Base-by-base conservation (phyloP, 2,888 invertebrate genomes). In the Drosophila lacicola region DNA sequence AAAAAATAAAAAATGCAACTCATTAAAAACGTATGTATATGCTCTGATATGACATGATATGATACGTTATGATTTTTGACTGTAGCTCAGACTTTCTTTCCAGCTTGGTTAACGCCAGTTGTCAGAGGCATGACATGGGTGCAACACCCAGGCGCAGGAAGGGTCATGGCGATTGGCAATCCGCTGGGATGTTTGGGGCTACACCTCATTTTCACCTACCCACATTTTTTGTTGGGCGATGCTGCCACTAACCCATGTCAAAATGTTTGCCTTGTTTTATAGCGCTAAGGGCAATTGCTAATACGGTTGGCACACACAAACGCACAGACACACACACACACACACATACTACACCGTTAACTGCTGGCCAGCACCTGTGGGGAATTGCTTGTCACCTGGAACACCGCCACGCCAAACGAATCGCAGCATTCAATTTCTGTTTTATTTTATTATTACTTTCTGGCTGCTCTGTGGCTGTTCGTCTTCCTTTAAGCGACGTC, bases 301-400 rank as follows among this genome's bases (percentile, higher is more conserved):
- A 83, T 88, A 70, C 72, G 82, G 77, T 65, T 57, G 45, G 54
- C 53, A 46, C 37, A 63, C 54, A 34, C 14, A 25, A 19, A 21
- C 56, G 39, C 33, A 45, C 21, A 10, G 44, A 17, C 44, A 42
- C 37, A 62, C 6, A 14, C n/a, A n/a, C 37, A 8, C 39, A 9
- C 14, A 14, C 39, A 42, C 42, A 11, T 11, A 42, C 42, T 17
- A 50, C 37, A 46, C 62, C 51, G 62, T 71, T 70, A 41, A 53
- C 47, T 62, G 65, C 44, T 54, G 25, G 36, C 49, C 19, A 21
- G 80, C 83, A 83, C 83, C 83, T 83, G 83, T 85, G 75, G 86
- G 83, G 80, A 85, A 79, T 80, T 80, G 83, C 80, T 82, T 82
- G 83, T 83, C 83, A 83, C 86, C 88, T 85, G 82, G 70, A 45